Evolutionary conservation across 2,888 invertebrate species (phyloP).

Genomic region (Thecophora atra): DNA sequence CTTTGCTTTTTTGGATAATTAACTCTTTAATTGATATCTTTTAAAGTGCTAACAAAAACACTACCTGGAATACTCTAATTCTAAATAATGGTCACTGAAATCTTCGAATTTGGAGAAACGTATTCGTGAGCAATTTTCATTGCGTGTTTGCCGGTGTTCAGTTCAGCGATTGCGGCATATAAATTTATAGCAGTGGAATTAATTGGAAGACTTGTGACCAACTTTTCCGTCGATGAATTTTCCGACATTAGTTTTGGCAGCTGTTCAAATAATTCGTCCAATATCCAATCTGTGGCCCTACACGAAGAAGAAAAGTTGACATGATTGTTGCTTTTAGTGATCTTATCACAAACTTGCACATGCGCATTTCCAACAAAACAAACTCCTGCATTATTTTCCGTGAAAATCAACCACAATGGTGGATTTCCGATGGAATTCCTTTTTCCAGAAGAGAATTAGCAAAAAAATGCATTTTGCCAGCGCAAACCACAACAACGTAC

Average conservation of each 20-base stretch:
- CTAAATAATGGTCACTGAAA: constrained; percentile 55
- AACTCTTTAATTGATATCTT: too few species aligned
- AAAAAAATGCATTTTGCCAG: too few species aligned
- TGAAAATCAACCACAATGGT: too few species aligned
- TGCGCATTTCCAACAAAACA: constrained; percentile 23
- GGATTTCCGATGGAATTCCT: too few species aligned
- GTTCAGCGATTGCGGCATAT: constrained; percentile 52
- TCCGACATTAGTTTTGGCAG: constrained; percentile 38
- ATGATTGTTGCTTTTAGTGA: background rate
- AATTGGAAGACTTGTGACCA: background rate
- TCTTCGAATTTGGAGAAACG: constrained; percentile 55
- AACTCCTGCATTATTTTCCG: background rate
- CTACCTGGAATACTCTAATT: too few species aligned
- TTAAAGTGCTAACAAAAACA: too few species aligned
- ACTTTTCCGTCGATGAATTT: background rate
- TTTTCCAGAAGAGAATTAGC: too few species aligned
- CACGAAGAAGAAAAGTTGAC: background rate
- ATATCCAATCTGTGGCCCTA: constrained; percentile 46
- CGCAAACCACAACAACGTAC: too few species aligned
- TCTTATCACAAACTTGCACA: background rate
- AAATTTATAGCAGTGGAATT: constrained; percentile 36
- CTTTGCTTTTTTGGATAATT: too few species aligned
- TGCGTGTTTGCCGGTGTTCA: constrained; percentile 51
- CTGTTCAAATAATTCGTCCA: constrained; percentile 51
- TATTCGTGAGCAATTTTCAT: constrained; percentile 49